phyloP scores from a whole-genome alignment of 2,113 vertebrate genomes.

The Channa argus region DNA sequence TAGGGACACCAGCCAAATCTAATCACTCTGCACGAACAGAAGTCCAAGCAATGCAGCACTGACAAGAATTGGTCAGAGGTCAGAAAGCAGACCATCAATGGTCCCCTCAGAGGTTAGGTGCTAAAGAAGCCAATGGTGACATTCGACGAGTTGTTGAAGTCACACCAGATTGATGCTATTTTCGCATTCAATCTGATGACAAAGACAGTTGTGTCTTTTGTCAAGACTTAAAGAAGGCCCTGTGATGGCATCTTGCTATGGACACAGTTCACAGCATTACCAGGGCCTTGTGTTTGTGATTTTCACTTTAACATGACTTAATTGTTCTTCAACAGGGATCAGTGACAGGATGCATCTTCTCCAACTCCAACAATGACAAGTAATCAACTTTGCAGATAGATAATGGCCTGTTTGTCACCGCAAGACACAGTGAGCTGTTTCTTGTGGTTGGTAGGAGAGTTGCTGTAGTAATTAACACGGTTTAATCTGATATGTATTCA shows the following conservation, averaged over 20 bases:
- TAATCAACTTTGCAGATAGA: conserved; percentile 63
- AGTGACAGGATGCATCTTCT: conserved; percentile 21
- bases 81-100: conserved; percentile 42
- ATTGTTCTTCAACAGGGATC: conserved; percentile 50
- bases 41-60: conserved; percentile 43
- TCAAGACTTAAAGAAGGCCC: not conserved
- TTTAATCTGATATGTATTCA: conserved; percentile 63
- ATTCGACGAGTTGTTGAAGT: conserved; percentile 30
- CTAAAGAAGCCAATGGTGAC: conserved; percentile 52
- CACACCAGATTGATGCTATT: conserved; percentile 42
- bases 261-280: conserved; percentile 23
- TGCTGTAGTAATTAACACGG: conserved; percentile 49
- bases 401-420: conserved; percentile 47
- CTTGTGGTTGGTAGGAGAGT: conserved; percentile 35
- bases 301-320: conserved; percentile 53
- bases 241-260: too few relatives aligned
- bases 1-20: conserved; percentile 38
- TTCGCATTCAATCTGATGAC: conserved; percentile 31
- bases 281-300: conserved; percentile 31
- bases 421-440: conserved; percentile 35
- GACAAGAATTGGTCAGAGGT: conserved; percentile 64
- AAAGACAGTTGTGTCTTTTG: conserved; percentile 7
- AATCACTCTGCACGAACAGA: conserved; percentile 45
- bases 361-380: conserved; percentile 38
- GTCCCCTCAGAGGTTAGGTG: conserved; percentile 49